Percentiles rank a stretch among this genome's conserved stretches.
Conservation (phyloP, 2,113 vertebrate genomes). For the Eulacestoma nigropectus region DNA sequence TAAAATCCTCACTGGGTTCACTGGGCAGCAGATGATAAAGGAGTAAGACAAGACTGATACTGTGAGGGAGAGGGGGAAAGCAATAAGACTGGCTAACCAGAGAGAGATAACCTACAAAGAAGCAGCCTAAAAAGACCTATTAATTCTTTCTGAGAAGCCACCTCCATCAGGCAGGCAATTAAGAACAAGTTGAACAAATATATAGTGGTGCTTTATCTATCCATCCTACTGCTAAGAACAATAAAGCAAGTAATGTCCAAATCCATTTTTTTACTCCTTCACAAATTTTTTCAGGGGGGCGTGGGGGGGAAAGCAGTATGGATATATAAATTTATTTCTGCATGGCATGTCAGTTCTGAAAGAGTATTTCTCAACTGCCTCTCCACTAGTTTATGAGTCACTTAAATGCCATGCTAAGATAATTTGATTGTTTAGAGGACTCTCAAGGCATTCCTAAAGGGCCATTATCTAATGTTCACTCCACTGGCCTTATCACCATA, state of each 20-base stretch:
- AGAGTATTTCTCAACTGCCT: not conserved
- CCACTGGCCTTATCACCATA: not conserved
- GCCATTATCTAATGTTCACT: not conserved
- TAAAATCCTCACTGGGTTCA: not conserved
- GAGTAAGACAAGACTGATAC: not conserved
- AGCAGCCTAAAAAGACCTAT: not conserved
- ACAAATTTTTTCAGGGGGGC: not conserved
- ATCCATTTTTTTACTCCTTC: not conserved
- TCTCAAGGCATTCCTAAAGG: not conserved
- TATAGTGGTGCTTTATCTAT: not conserved
- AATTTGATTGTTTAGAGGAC: not conserved
- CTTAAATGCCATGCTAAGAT: not conserved
- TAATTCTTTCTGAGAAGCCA: not conserved
- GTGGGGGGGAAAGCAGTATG: accelerated
- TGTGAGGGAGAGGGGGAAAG: not conserved
- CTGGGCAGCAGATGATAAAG: not conserved
- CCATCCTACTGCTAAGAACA: not conserved
- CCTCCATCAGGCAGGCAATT: not conserved
- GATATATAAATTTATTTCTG: not conserved
- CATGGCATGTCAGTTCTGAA: not conserved
- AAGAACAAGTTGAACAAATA: not conserved
- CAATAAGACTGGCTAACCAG: not conserved
- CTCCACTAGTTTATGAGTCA: not conserved
- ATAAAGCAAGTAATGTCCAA: not conserved
- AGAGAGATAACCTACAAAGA: not conserved